Evolutionary conservation across 1,140 invertebrate genomes (phyloP).

Genomic region (Eurytemora carolleeae): DNA sequence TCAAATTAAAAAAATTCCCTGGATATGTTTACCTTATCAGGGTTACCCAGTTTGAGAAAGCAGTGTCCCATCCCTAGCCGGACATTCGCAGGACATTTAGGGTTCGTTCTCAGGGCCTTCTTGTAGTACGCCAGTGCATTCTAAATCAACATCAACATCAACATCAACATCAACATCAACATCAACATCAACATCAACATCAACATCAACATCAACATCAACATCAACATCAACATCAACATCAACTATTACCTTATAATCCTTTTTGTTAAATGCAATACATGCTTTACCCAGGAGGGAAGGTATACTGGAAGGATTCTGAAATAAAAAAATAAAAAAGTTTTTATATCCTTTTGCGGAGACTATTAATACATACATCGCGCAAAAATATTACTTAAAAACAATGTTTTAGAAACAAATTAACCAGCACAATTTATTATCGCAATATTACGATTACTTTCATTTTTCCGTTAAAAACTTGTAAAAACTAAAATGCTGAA

Average conservation of each 20-base stretch:
- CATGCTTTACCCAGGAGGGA: background rate
- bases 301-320: too few relatives aligned
- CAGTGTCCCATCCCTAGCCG: constrained; percentile 92
- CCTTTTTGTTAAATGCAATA: constrained; percentile 58
- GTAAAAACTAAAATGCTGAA: too few relatives aligned
- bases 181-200: background rate
- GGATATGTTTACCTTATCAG: too few relatives aligned
- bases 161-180: background rate
- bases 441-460: too few relatives aligned
- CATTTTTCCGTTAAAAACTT: too few relatives aligned
- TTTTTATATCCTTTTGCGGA: too few relatives aligned
- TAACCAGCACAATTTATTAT: too few relatives aligned
- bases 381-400: too few relatives aligned
- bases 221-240: background rate
- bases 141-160: constrained; percentile 41
- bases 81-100: constrained; percentile 90
- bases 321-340: too few relatives aligned
- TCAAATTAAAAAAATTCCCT: constrained; percentile 27
- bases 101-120: constrained; percentile 84
- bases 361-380: too few relatives aligned
- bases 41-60: constrained; percentile 87
- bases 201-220: background rate
- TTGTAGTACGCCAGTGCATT: constrained; percentile 93
- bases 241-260: background rate
- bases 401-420: too few relatives aligned